Evolutionary conservation across 2,797 vertebrate species (phyloP).

Genomic region (Melanotaenia pygmaea): DNA sequence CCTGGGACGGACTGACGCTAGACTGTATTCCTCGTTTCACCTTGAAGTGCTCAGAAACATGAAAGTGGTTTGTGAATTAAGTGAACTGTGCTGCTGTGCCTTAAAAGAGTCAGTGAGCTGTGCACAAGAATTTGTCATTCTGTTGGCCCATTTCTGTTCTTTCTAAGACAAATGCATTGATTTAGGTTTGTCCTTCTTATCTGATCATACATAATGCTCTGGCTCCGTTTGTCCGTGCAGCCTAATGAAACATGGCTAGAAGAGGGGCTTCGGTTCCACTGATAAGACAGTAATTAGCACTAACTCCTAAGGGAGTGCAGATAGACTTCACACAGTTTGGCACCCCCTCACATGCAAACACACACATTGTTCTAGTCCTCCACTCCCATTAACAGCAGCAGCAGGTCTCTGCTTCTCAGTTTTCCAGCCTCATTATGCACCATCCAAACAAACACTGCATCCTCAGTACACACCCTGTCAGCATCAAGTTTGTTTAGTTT

Average conservation of each 20-base stretch:
- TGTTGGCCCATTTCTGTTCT: slow-evolving; percentile 11
- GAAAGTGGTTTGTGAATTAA: slow-evolving; percentile 3
- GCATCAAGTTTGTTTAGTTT: slow-evolving; percentile 18
- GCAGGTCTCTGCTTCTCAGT: slow-evolving; percentile 45
- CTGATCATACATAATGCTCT: slow-evolving; percentile 20
- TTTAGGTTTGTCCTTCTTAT: slow-evolving; percentile 25
- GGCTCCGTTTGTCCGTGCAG: slow-evolving; percentile 47
- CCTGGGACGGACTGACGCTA: neutral
- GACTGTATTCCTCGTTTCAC: neutral
- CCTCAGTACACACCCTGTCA: slow-evolving; percentile 34
- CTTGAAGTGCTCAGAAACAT: slow-evolving; percentile 2
- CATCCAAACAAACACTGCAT: slow-evolving; percentile 42
- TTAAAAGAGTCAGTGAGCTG: slow-evolving; percentile 13
- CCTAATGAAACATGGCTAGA: slow-evolving; percentile 53
- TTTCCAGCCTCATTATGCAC: slow-evolving; percentile 50
- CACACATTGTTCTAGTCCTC: slow-evolving; percentile 12
- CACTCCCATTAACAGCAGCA: slow-evolving; percentile 43
- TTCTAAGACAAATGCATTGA: slow-evolving; percentile 7
- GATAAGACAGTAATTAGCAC: slow-evolving; percentile 75
- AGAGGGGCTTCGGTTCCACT: slow-evolving; percentile 56
- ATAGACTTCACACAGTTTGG: slow-evolving; percentile 61
- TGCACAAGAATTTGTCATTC: neutral
- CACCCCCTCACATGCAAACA: slow-evolving; percentile 4
- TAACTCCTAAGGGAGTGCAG: slow-evolving; percentile 67
- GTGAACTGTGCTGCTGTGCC: neutral